These are phyloP conservation scores for Steinernema feltiae DNA, from an alignment of 1,140 invertebrate genomes.

Conservation along the genomic window DNA sequence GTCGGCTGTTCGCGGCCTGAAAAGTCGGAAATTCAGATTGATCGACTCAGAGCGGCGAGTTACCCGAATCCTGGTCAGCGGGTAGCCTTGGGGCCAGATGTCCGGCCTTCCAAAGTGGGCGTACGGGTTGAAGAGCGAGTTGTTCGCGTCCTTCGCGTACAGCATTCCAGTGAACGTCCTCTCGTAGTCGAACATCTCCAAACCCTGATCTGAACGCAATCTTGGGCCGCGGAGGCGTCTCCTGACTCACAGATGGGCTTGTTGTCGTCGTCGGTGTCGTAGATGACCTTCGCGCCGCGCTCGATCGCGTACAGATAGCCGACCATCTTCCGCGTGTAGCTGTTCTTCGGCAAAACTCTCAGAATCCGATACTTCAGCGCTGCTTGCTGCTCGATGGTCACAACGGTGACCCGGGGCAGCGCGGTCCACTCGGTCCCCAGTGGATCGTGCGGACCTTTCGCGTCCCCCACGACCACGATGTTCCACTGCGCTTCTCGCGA, in stretches of 20 bases:
- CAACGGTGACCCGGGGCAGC: slow-evolving; percentile 6
- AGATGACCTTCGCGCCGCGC: no score
- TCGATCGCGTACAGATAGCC: no score
- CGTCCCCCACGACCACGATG: slow-evolving; percentile 29
- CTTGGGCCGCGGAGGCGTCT: no score
- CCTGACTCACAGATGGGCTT: no score
- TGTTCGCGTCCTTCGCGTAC: neutral
- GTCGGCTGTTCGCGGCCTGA: no score
- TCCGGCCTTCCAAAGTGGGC: slow-evolving; percentile 51
- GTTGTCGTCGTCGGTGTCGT: no score
- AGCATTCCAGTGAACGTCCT: neutral
- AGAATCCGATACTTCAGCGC: slow-evolving; percentile 29
- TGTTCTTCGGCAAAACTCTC: slow-evolving; percentile 29
- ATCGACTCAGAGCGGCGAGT: no score
- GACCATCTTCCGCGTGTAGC: no score
- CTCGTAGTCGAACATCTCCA: slow-evolving; percentile 34
- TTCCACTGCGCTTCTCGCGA: slow-evolving; percentile 19
- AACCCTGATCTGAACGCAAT: slow-evolving; percentile 37
- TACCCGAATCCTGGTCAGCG: slow-evolving; percentile 43
- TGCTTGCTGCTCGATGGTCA: slow-evolving; percentile 26
- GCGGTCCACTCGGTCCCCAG: slow-evolving; percentile 7
- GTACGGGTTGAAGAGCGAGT: slow-evolving; percentile 50
- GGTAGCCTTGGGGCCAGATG: slow-evolving; percentile 57
- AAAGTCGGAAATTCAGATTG: no score
- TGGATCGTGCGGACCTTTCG: slow-evolving; percentile 25